Evolutionary conservation across 2,113 vertebrate genomes (phyloP).

Genomic region (Platichthys flesus): DNA sequence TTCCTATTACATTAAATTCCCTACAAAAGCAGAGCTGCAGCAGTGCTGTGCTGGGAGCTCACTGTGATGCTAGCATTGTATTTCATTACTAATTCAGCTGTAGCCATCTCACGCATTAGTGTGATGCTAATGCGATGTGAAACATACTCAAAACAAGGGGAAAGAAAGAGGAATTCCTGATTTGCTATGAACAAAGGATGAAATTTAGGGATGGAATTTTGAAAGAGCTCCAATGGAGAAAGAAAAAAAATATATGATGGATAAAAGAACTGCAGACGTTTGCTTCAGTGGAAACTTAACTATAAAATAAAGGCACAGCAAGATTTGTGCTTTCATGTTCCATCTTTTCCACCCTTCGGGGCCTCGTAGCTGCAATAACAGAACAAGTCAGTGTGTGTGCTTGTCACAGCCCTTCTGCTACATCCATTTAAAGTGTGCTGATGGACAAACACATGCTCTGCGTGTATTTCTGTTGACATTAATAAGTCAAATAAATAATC

Average conservation of each 20-base stretch:
- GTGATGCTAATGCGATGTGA: conserved; percentile 78
- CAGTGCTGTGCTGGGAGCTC: conserved; percentile 44
- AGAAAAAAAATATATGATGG: neutral
- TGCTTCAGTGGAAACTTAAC: conserved; percentile 5
- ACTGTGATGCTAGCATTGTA: conserved; percentile 61
- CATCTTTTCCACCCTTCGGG: conserved; percentile 23
- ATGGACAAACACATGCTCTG: conserved; percentile 39
- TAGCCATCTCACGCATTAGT: conserved; percentile 69
- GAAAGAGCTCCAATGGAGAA: neutral
- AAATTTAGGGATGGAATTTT: neutral
- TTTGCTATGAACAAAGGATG: conserved; percentile 40
- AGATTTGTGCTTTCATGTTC: conserved; percentile 32
- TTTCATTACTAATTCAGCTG: conserved; percentile 83
- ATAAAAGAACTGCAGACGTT: conserved; percentile 9
- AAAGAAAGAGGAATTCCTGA: conserved; percentile 38
- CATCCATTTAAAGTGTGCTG: conserved; percentile 24
- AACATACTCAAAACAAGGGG: conserved; percentile 56
- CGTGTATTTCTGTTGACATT: neutral
- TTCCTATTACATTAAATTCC: conserved; percentile 50
- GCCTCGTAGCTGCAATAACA: conserved; percentile 30
- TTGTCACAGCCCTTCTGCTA: conserved; percentile 36
- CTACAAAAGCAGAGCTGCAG: conserved; percentile 62
- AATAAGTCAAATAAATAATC: conserved; percentile 32
- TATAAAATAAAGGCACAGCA: conserved; percentile 27
- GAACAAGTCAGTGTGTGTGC: conserved; percentile 29